These are phyloP conservation scores for Hyles lineata DNA, from an alignment of 2,888 invertebrate species.

Conservation along the genomic window DNA sequence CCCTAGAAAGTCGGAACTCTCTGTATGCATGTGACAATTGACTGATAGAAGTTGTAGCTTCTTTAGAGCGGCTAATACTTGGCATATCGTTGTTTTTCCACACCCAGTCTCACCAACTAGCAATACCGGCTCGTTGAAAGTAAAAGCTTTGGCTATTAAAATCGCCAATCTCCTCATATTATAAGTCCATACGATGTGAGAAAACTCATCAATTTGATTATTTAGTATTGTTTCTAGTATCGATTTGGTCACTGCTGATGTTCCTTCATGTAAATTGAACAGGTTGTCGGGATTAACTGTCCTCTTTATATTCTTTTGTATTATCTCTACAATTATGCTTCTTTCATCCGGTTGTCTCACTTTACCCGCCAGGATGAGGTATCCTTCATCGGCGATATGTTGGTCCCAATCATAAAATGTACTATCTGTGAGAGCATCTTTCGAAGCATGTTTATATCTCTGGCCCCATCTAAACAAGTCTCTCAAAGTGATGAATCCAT, in stretches of 20 bases:
- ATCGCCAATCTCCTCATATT: conserved; percentile 94
- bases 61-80: conserved; percentile 91
- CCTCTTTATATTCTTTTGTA: conserved; percentile 92
- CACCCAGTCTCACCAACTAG: conserved; percentile 99
- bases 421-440: conserved; percentile 80
- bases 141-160: conserved; percentile 92
- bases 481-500: conserved; percentile 96
- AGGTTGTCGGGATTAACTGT: conserved; percentile 88
- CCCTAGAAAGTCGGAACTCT: conserved; percentile 98
- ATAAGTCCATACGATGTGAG: conserved; percentile 97
- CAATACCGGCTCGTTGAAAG: conserved; percentile 96
- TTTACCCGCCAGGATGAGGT: conserved; percentile 95
- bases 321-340: conserved; percentile 90
- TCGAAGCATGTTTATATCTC: conserved; percentile 91
- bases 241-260: conserved; percentile 90
- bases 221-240: conserved; percentile 88
- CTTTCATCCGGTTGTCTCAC: conserved; percentile 94
- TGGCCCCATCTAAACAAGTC: conserved; percentile 99
- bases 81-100: conserved; percentile 98
- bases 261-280: conserved; percentile 87
- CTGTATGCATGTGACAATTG: conserved; percentile 99
- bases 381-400: conserved; percentile 98
- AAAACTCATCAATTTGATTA: conserved; percentile 84
- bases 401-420: conserved; percentile 98
- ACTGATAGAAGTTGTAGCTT: conserved; percentile 89